These are phyloP conservation scores for Glaucidium brasilianum DNA, from an alignment of 2,113 vertebrate genomes.

Conservation along the genomic window DNA sequence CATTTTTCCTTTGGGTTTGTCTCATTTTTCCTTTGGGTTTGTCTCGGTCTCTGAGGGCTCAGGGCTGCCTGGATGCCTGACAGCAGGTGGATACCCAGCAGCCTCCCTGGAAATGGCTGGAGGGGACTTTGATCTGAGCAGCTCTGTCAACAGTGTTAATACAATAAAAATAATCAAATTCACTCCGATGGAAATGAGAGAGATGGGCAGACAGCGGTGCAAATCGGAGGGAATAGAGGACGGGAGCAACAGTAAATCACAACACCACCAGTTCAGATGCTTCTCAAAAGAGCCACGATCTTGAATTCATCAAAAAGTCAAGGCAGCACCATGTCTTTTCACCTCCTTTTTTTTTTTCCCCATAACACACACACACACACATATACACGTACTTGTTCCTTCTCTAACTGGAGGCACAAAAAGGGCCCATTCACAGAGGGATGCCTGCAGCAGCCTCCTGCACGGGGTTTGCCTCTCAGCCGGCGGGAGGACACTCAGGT, in stretches of 20 bases:
- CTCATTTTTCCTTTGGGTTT: neutral
- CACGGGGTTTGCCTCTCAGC: fast-evolving
- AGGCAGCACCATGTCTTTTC: neutral
- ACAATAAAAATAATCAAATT: conserved; percentile 54
- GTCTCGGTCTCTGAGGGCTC: fast-evolving
- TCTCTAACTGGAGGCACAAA: neutral
- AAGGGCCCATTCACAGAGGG: neutral
- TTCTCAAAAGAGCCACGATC: neutral
- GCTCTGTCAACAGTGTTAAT: conserved; percentile 23
- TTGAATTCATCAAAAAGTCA: neutral
- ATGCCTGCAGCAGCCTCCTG: neutral
- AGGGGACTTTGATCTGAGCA: conserved; percentile 52
- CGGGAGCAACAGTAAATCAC: neutral
- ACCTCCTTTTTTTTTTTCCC: neutral
- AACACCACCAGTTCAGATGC: neutral
- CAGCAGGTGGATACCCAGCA: conserved; percentile 45
- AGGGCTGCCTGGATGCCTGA: neutral
- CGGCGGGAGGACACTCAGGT: neutral
- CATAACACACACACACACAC: neutral
- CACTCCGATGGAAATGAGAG: conserved; percentile 14
- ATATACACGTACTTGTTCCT: neutral
- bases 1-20: neutral
- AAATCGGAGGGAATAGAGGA: neutral
- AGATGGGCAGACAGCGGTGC: neutral
- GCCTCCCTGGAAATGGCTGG: conserved; percentile 35